Evolutionary conservation across 2,113 vertebrate species (phyloP).

Genomic region (Orycteropus afer): DNA sequence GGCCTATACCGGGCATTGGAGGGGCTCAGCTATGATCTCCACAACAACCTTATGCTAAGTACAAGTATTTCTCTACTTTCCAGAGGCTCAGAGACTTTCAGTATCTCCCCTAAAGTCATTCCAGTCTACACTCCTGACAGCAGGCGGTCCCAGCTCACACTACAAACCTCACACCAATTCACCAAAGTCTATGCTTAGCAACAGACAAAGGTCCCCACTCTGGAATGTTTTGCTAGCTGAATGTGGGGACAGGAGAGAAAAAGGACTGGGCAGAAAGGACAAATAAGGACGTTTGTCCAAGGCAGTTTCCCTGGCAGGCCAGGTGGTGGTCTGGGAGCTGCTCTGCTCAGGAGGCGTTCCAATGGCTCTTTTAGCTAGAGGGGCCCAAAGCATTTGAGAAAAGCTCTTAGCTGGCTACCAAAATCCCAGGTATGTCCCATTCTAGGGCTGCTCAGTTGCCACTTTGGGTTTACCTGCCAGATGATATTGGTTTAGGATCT

Average conservation of each 20-base stretch:
- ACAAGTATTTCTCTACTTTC: background rate
- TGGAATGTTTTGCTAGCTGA: too few species aligned
- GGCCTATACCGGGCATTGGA: rapidly evolving
- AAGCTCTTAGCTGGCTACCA: background rate
- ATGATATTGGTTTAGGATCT: background rate
- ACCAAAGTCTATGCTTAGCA: background rate
- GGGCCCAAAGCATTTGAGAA: background rate
- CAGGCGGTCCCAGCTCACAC: background rate
- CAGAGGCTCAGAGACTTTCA: background rate
- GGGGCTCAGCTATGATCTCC: background rate
- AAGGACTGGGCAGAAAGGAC: background rate
- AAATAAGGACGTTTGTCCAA: background rate
- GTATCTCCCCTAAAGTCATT: background rate
- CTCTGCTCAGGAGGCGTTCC: background rate
- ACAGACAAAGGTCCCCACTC: too few species aligned
- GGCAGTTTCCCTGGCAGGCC: background rate
- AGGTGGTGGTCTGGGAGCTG: background rate
- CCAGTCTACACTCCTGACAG: background rate
- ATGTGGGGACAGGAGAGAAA: background rate
- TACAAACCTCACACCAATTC: background rate
- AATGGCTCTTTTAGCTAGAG: background rate
- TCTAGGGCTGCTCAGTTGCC: background rate
- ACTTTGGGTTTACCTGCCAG: background rate
- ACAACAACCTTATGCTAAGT: background rate
- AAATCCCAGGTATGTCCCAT: background rate